Conservation (phyloP, 2,113 vertebrate species). For the Strigops habroptila region DNA sequence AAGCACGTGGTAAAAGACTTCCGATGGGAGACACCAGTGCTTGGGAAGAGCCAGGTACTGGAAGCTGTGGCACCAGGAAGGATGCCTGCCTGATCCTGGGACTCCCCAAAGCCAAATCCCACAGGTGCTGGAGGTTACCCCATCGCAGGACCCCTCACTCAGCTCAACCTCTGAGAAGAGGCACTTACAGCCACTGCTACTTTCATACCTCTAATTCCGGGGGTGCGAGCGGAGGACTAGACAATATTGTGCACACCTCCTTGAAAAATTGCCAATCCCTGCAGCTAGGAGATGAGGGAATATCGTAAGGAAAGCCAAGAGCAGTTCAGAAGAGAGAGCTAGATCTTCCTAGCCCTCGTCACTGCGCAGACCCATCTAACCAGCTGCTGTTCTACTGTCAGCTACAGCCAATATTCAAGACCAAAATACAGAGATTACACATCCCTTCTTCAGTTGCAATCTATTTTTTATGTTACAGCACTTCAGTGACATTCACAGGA, state of each 20-base stretch:
- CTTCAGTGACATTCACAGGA: not conserved
- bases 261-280: not conserved
- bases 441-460: not conserved
- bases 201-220: not conserved
- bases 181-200: not conserved
- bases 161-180: not conserved
- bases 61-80: not conserved
- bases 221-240: not conserved
- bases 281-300: not conserved
- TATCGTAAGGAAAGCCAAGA: not conserved
- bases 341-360: not conserved
- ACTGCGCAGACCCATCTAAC: not conserved
- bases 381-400: not conserved
- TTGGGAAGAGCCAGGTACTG: not conserved
- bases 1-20: not conserved
- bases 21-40: accelerated
- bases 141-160: not conserved
- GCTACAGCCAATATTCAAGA: not conserved
- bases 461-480: slow-evolving; percentile 1
- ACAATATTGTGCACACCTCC: not conserved
- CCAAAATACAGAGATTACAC: not conserved
- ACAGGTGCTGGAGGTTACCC: not conserved
- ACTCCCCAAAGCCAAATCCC: not conserved
- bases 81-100: not conserved
- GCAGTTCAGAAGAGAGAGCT: not conserved